Conservation (phyloP, 2,888 invertebrate genomes). For the Carpatolechia fugitivella region DNA sequence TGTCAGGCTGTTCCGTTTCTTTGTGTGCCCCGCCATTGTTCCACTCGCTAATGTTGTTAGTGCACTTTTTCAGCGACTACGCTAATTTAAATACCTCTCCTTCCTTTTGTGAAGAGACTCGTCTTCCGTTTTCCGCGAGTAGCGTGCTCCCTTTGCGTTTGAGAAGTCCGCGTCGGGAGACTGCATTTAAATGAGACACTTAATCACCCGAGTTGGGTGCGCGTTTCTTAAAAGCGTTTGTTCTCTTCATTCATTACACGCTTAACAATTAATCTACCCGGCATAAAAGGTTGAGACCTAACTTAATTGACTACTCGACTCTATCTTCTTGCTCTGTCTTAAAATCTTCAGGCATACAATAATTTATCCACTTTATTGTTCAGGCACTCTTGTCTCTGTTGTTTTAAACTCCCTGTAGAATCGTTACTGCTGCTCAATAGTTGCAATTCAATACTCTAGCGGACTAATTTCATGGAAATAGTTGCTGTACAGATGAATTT, state of each 20-base stretch:
- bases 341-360: not conserved
- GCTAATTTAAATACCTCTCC: slow-evolving; percentile 77
- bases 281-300: slow-evolving; percentile 12
- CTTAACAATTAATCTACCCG: slow-evolving; percentile 29
- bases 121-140: slow-evolving; percentile 76
- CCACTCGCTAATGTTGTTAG: slow-evolving; percentile 76
- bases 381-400: too few relatives aligned
- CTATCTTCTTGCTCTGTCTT: not conserved
- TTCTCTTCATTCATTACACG: slow-evolving; percentile 69
- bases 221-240: slow-evolving; percentile 69
- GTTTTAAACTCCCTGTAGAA: not conserved
- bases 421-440: not conserved
- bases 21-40: slow-evolving; percentile 71
- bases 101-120: slow-evolving; percentile 74
- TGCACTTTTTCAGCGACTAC: slow-evolving; percentile 77
- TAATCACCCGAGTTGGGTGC: slow-evolving; percentile 74
- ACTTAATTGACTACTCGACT: slow-evolving; percentile 10
- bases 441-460: not conserved
- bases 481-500: not conserved
- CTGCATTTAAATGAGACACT: slow-evolving; percentile 80
- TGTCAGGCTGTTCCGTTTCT: slow-evolving; percentile 56
- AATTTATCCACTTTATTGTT: too few relatives aligned
- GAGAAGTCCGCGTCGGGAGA: slow-evolving; percentile 71
- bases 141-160: slow-evolving; percentile 71
- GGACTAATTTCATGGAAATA: not conserved